Conservation (phyloP, 2,888 invertebrate genomes). For the Agrotis exclamationis region DNA sequence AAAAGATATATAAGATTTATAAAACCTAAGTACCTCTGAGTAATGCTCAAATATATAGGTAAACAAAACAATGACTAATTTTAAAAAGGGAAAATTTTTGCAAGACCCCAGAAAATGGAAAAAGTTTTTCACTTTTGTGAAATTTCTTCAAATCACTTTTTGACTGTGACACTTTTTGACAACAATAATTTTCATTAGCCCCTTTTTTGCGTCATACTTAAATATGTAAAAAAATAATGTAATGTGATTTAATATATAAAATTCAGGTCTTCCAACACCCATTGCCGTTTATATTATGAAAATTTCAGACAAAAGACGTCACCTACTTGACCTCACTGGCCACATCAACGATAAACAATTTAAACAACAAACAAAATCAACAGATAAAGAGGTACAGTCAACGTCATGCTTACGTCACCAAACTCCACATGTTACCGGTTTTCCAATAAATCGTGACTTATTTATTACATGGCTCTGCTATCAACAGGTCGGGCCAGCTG, state of each 20-base stretch:
- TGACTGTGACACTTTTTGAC: too few species aligned
- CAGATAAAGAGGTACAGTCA: constrained; percentile 15
- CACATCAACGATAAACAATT: not conserved
- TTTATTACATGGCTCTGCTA: constrained; percentile 44
- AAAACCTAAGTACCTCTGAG: too few species aligned
- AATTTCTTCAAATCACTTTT: not conserved
- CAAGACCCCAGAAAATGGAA: not conserved
- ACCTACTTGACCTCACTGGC: too few species aligned
- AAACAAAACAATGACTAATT: too few species aligned
- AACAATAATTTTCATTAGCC: too few species aligned
- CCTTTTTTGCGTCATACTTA: too few species aligned
- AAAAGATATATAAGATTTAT: too few species aligned
- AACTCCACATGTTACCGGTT: constrained; percentile 16
- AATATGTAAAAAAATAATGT: too few species aligned
- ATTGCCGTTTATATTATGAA: not conserved
- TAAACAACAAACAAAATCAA: constrained; percentile 29
- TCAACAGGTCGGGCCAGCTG: constrained; percentile 68
- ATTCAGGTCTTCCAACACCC: not conserved
- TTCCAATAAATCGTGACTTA: constrained; percentile 49
- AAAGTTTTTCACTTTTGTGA: constrained; percentile 20
- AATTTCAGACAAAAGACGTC: too few species aligned
- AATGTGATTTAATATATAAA: too few species aligned
- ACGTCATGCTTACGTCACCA: constrained; percentile 21
- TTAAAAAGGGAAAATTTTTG: too few species aligned
- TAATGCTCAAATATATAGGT: too few species aligned